Base-by-base conservation (phyloP, 2,113 vertebrate genomes). In the Ursus arctos region DNA sequence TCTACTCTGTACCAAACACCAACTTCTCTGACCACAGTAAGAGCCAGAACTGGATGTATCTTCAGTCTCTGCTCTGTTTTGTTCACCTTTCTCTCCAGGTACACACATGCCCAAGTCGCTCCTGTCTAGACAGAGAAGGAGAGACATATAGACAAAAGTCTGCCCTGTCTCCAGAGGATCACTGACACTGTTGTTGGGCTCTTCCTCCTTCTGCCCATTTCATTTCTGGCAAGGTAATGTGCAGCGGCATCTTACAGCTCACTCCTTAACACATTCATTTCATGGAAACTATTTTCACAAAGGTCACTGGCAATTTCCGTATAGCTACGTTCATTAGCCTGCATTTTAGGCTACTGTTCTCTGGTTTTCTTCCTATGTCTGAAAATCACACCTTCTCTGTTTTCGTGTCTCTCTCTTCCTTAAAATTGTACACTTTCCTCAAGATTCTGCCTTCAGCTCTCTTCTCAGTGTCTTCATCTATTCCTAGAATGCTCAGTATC, bases 231-330 rank as follows among this genome's bases (percentile, higher is more conserved):
- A 88, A 59, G 76, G 67, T 94, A 51, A 53, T 28, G 7, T 92
- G 63, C 36, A 88, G 53, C 26, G 88, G 74, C 61, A 81, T 33
- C 63, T 74, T 33, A 51, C n/a, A 94, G 14, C 21, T 91, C 43
- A 82, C 77, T 80, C 43, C 77, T 79, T 67, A 79, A 80, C 33
- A 84, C 36, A 49, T 92, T 40, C 71, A 69, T n/a, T 88, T 94
- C 83, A 59, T 22, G 40, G 53, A 57, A 91, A 53, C 61, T 55
- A 16, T 89, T 85, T 88, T 80, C 49, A 57, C 77, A 91, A 79
- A 91, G 43, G 69, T 65, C 69, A 91, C 14, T 59, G 61, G 53
- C 22, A 43, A 51, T 71, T 79, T 91, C 91, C 91, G 61, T 65
- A 91, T 10, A 84, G 82, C 47, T 84, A 67, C 84, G 69, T 79